Evolutionary conservation across 30 jellyfish, hydroid and myxozoan genomes (phyloP), one percentile per base, ranked within the genome.

Genomic region (Catostylus mosaicus): DNA sequence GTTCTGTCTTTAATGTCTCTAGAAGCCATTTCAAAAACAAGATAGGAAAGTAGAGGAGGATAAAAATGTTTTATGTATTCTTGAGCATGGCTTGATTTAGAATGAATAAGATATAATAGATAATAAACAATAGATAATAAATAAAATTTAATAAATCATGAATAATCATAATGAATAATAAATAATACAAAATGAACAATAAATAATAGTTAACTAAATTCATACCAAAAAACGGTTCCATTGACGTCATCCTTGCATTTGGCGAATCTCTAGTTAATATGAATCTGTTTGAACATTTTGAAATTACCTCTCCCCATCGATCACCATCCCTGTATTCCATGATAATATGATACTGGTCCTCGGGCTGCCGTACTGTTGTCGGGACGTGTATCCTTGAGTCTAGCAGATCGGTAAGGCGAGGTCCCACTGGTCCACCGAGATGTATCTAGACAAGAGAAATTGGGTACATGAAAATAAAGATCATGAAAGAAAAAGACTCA

Each of bases 341-440:
- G 11, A 90, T 90, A 24, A 90, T 47, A 78, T 90, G 97, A 83
- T 90, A 90, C 38, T 90, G 96, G 73, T 90, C 97, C 20, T 59
- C 80, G 18, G 71, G 80, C 46, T 90, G 96, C 16, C 61, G 90
- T 12, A 89, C 82, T 7, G 89, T 29, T 1, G 62, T 33, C 6
- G 97, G 97, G 3, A 84, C 84, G 3, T 59, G 84, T 19, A 90
- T 90, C 67, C 95, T 76, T 2, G 60, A 20, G 35, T 85, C 97
- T 30, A 90, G 68, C 75, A 90, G 65, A 3, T 66, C 85, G 9
- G 78, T 61, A 22, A 90, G 73, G 27, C 84, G 85, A 57, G 92
- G 92, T 16, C 97, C 97, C 2, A 90, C 92, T 32, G 97, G 97
- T 29, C 96, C 97, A 30, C 97, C 97, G 23, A 90, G 97, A 12